Evolutionary conservation across 2,888 invertebrate genomes (phyloP), one percentile per base, ranked within the genome.

Genomic region (Nematopogon swammerdamellus): DNA sequence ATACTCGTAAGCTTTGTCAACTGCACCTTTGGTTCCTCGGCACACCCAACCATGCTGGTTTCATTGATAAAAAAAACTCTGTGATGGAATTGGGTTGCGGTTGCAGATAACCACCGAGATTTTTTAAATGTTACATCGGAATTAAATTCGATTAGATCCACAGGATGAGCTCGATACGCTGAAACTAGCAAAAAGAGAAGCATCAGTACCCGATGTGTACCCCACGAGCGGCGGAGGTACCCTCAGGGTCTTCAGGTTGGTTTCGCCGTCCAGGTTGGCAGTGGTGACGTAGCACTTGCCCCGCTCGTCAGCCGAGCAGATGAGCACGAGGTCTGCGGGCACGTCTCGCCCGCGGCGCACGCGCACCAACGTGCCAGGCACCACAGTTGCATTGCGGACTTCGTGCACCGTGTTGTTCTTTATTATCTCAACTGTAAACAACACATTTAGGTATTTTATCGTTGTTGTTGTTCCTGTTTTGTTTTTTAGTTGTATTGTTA

Each of bases 181-280:
- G n/a, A n/a, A n/a, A n/a, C n/a, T n/a, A n/a, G n/a, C n/a, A n/a
- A n/a, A n/a, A n/a, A n/a, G n/a, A n/a, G n/a, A n/a, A n/a, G n/a
- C n/a, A n/a, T n/a, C n/a, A n/a, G n/a, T n/a, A 79, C 80, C 80
- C 58, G 76, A 63, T 1, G 75, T 68, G 50, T 67, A 77, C 14
- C 72, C 74, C 1, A 73, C 60, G 2, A 80, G 61, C 1, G 79
- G 68, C 2, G 70, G 67, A 1, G 74, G 74, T 1, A 80, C 80
- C 51, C 79, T 62, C 51, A 80, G 53, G 51, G 86, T 86, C 75
- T 90, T 91, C 46, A 90, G 70, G 62, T 89, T 91, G 1, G 89
- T 89, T 68, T 91, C 91, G 0, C 93, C 93, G 60, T 93, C 93
- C 45, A 93, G 76, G 68, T 93, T 93, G n/a, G 92, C 90, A 0